These are phyloP conservation scores for Oryzias woworae DNA, from an alignment of 2,113 vertebrate species.

Conservation along the genomic window DNA sequence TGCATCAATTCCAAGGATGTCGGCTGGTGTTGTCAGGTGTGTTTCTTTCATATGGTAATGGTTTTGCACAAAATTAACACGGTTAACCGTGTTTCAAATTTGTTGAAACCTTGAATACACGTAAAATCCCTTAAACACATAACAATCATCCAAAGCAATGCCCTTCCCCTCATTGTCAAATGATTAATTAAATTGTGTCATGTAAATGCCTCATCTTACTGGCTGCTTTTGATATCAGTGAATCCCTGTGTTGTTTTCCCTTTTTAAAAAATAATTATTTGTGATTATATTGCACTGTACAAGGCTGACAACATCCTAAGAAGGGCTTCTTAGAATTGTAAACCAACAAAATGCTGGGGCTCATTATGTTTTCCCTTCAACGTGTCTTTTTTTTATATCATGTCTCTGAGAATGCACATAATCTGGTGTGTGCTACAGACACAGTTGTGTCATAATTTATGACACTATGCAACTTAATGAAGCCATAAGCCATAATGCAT, in stretches of 20 bases:
- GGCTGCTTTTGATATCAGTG: slow-evolving; percentile 62
- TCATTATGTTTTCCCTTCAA: slow-evolving; percentile 63
- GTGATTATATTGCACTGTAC: slow-evolving; percentile 30
- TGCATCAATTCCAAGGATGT: slow-evolving; percentile 77
- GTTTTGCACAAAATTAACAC: slow-evolving; percentile 62
- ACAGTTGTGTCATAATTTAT: slow-evolving; percentile 70
- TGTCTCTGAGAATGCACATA: slow-evolving; percentile 30
- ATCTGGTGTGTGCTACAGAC: slow-evolving; percentile 28
- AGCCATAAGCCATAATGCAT: slow-evolving; percentile 78
- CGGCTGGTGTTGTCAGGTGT: slow-evolving; percentile 66
- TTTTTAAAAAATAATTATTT: slow-evolving; percentile 37
- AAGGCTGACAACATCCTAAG: slow-evolving; percentile 17
- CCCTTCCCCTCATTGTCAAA: slow-evolving; percentile 80
- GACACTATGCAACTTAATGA: slow-evolving; percentile 72
- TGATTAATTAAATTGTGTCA: slow-evolving; percentile 75
- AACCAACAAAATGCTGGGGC: slow-evolving; percentile 23
- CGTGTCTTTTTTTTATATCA: slow-evolving; percentile 27
- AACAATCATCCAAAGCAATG: slow-evolving; percentile 73
- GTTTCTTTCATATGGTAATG: slow-evolving; percentile 79
- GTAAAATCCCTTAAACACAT: slow-evolving; percentile 66
- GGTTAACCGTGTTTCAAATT: slow-evolving; percentile 62
- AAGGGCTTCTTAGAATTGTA: slow-evolving; percentile 3
- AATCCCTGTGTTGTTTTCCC: slow-evolving; percentile 51
- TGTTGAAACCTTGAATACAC: slow-evolving; percentile 69
- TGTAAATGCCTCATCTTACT: slow-evolving; percentile 68